phyloP scores from a whole-genome alignment of 1,140 invertebrate species.

The Phymorhynchus buccinoides region DNA sequence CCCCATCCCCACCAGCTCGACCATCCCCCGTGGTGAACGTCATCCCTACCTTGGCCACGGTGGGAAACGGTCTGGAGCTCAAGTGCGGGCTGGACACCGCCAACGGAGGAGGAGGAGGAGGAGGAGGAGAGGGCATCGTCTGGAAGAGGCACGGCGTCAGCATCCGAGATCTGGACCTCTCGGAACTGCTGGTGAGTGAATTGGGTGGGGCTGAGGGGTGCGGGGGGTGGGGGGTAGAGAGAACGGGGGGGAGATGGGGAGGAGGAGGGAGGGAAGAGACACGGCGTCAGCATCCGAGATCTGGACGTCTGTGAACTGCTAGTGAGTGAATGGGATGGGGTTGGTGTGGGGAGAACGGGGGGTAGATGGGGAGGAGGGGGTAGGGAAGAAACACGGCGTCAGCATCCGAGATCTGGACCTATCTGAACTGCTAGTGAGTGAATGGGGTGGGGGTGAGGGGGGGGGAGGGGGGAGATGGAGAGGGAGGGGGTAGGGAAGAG shows the following conservation, averaged over 20 bases:
- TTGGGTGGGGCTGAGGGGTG: background rate
- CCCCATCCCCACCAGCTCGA: background rate
- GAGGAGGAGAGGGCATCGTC: conserved; percentile 80
- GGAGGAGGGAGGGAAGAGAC: background rate
- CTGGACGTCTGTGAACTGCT: too few species aligned
- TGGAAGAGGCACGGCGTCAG: conserved; percentile 81
- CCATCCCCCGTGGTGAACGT: conserved; percentile 77
- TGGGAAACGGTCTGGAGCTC: conserved; percentile 86
- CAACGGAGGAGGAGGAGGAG: too few species aligned
- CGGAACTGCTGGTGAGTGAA: conserved; percentile 26
- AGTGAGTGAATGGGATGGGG: background rate
- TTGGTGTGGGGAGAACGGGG: background rate
- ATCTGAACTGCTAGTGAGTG: conserved; percentile 22
- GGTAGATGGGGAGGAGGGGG: background rate
- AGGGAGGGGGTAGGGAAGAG: background rate
- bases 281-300: too few species aligned
- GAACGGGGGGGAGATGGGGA: background rate
- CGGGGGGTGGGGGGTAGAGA: background rate
- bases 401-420: too few species aligned
- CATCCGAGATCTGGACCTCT: conserved; percentile 34
- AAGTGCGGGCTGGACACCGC: conserved; percentile 82
- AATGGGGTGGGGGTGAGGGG: background rate
- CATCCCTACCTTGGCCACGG: conserved; percentile 79
- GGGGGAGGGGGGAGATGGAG: background rate
- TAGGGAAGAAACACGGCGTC: too few species aligned